Conservation (phyloP, 2,888 invertebrate species). For the Dicranocentrus wangi region DNA sequence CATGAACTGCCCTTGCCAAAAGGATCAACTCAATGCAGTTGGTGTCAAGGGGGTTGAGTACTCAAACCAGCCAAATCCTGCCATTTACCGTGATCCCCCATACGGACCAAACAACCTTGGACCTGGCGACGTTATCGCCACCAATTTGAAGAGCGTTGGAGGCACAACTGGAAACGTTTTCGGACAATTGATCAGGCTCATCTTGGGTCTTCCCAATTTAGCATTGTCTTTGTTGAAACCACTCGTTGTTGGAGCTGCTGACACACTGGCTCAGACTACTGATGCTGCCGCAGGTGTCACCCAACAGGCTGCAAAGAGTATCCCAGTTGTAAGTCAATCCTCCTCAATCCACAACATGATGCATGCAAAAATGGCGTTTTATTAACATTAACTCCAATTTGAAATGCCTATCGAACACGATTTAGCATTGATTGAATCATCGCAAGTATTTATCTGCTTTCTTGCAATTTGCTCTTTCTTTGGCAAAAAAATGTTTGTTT, state of each 20-base stretch:
- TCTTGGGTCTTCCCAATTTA: conserved; percentile 73
- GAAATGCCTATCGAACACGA: too few relatives aligned
- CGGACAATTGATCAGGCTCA: conserved; percentile 72
- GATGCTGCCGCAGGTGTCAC: conserved; percentile 73
- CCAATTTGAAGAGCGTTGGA: conserved; percentile 73
- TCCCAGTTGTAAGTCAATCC: conserved; percentile 72
- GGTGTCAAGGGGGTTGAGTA: conserved; percentile 73
- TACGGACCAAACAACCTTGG: conserved; percentile 73
- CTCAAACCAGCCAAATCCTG: conserved; percentile 72
- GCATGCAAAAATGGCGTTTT: too few relatives aligned
- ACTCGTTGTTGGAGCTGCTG: conserved; percentile 73
- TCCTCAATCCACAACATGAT: too few relatives aligned
- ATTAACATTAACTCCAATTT: too few relatives aligned
- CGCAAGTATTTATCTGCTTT: too few relatives aligned
- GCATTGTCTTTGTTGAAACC: conserved; percentile 72
- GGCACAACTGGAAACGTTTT: conserved; percentile 73
- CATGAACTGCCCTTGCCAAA: conserved; percentile 73
- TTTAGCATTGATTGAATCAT: too few relatives aligned
- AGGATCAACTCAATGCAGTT: conserved; percentile 72
- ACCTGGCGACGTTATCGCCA: conserved; percentile 73
- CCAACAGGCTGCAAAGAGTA: conserved; percentile 73
- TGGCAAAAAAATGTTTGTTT: too few relatives aligned
- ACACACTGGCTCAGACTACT: conserved; percentile 73
- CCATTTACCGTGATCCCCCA: conserved; percentile 73
- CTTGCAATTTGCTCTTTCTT: too few relatives aligned